phyloP scores from a whole-genome alignment of 2,797 vertebrate species.

The Artibeus lituratus region DNA sequence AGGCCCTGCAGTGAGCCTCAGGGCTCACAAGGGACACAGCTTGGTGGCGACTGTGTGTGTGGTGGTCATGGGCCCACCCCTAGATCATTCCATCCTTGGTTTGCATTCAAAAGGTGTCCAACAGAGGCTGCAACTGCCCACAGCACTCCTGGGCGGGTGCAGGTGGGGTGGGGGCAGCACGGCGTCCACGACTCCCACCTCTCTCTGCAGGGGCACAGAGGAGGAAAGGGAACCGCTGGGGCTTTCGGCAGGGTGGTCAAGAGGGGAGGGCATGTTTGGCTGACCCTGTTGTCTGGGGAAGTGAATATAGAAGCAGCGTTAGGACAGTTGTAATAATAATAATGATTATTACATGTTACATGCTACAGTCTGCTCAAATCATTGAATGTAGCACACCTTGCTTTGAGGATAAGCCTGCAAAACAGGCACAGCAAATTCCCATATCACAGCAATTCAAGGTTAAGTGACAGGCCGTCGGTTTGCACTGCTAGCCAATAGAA shows the following conservation, averaged over 20 bases:
- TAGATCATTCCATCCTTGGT: fast-evolving
- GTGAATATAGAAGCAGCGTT: background rate
- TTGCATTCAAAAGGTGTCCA: background rate
- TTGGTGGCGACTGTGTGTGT: fast-evolving
- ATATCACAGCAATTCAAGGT: background rate
- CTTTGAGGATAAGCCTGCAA: background rate
- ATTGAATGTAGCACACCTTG: background rate
- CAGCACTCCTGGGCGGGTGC: no score
- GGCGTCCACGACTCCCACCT: fast-evolving
- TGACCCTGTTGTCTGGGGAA: background rate
- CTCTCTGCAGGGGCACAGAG: background rate
- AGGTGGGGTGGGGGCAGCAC: background rate
- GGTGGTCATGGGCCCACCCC: background rate
- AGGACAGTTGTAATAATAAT: background rate
- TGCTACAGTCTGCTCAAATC: background rate
- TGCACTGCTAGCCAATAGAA: background rate
- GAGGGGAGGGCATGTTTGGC: background rate
- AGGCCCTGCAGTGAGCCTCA: background rate
- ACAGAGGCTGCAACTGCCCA: background rate
- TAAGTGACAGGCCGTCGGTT: background rate
- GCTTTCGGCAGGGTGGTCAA: background rate
- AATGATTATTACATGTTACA: background rate
- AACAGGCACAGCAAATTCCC: background rate
- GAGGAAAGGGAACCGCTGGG: background rate
- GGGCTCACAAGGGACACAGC: background rate